Evolutionary conservation across 2,797 vertebrate genomes (phyloP), one percentile per base, ranked within the genome.

Genomic region (Microhierax caerulescens): DNA sequence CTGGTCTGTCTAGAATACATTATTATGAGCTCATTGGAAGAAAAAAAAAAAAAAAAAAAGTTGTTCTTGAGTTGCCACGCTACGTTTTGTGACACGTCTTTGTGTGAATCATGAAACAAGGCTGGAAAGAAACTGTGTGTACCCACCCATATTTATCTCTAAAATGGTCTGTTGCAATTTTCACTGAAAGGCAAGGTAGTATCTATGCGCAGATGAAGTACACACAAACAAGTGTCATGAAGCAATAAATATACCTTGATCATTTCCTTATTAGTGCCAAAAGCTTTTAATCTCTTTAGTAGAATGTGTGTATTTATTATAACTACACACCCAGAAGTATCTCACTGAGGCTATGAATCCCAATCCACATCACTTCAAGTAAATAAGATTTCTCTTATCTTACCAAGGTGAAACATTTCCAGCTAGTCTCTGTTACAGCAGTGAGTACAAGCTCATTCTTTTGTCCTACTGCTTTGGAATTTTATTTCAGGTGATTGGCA

Each of bases 31-130:
- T 79, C 34, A 47, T 56, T 37, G 25, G 25, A 28, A 37, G 22
- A 18, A 65, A 69, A 63, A 69, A 59, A 45, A 18, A 7, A 39
- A 39, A 37, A 10, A 13, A 6, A 39, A 39, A 39, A 13, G 54
- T 23, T n/a, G 20, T 54, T 65, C 47, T 50, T 28, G 32, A 70
- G 77, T 57, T 43, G 36, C 34, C 18, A 2, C 6, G 5, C 19
- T 43, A 48, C 0, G 0, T 25, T 92, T 81, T 70, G 63, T 0
- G 0, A 73, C 56, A 47, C 0, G 23, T 65, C 63, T n/a, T 23
- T 60, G 54, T 34, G 32, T 11, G 4, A 92, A 48, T 90, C 82
- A 84, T 6, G 37, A 60, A 57, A 53, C 32, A 37, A 74, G 48
- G 57, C 53, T 21, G n/a, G 28, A 63, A 36, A 79, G 41, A 70